Evolutionary conservation across 2,113 vertebrate genomes (phyloP).

Genomic region (Stigmatopora argus): DNA sequence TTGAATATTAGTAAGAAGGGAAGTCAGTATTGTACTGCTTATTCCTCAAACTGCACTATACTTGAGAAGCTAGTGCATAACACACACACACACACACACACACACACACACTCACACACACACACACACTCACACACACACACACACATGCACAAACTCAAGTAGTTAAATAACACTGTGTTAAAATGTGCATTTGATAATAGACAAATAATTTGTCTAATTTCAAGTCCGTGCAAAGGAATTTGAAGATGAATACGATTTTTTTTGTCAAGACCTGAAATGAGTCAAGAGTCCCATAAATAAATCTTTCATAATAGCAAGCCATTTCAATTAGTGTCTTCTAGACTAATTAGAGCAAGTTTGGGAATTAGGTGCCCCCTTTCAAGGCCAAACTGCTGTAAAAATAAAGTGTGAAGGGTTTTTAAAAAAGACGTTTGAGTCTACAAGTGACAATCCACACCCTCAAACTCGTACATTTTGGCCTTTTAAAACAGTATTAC

Average conservation of each 20-base stretch:
- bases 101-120: too few species aligned
- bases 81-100: too few species aligned
- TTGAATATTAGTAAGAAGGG: background rate
- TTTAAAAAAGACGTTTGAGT: background rate
- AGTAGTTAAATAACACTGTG: too few species aligned
- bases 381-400: background rate
- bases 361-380: background rate
- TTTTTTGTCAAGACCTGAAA: background rate
- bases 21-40: too few species aligned
- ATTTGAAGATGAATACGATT: background rate
- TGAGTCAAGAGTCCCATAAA: background rate
- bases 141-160: too few species aligned
- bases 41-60: too few species aligned
- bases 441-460: background rate
- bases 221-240: too few species aligned
- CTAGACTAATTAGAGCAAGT: background rate
- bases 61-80: too few species aligned
- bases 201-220: too few species aligned
- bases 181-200: too few species aligned
- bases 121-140: too few species aligned
- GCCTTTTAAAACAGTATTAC: background rate
- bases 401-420: background rate
- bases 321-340: background rate
- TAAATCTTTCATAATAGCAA: background rate
- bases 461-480: background rate